phyloP scores from a whole-genome alignment of 2,797 vertebrate genomes.

The Fringilla coelebs region DNA sequence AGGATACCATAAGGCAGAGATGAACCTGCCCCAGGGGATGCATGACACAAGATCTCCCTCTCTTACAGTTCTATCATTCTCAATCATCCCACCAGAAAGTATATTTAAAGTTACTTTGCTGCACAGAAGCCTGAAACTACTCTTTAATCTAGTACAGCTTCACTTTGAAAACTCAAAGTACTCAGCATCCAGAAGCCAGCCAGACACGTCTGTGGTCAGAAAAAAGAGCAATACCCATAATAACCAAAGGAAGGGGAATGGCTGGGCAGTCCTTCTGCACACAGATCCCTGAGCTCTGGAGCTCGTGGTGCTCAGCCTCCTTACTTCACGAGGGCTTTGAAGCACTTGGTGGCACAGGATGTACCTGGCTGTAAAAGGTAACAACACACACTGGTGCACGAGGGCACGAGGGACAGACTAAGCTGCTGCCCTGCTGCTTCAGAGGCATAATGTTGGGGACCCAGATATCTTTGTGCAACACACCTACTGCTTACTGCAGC shows the following conservation, averaged over 20 bases:
- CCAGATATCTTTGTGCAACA: not conserved
- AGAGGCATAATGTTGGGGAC: not conserved
- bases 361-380: not conserved
- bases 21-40: not conserved
- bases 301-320: not conserved
- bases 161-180: not conserved
- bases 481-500: not conserved
- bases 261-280: not conserved
- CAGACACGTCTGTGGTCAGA: not conserved
- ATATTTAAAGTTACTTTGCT: not conserved
- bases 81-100: not conserved
- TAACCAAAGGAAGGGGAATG: not conserved
- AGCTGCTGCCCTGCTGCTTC: not conserved
- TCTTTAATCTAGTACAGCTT: not conserved
- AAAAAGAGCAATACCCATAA: not conserved
- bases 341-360: not conserved
- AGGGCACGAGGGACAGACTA: not conserved
- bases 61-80: not conserved
- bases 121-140: not conserved
- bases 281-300: not conserved
- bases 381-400: fast-evolving
- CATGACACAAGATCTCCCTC: not conserved
- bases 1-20: not conserved
- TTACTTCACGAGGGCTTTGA: not conserved
- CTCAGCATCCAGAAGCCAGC: not conserved